Evolutionary conservation across 2,797 vertebrate species (phyloP), one percentile per base, ranked within the genome.

Genomic region (Eurystomus glaucurus): DNA sequence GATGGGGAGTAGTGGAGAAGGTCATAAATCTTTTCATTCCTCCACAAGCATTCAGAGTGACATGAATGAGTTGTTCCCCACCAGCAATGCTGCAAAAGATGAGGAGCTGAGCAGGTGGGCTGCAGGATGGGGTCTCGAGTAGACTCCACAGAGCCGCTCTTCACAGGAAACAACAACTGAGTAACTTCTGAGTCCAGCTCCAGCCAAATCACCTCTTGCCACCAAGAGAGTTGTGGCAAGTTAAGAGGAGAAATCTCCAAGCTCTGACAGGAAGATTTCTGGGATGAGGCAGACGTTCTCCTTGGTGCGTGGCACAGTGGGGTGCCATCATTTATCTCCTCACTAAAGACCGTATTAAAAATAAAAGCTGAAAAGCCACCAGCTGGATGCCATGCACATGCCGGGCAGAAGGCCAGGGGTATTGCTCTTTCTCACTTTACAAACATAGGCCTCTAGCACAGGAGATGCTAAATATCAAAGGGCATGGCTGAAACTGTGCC

Each of bases 381-480:
- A 62, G 79, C 65, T 84, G 70, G 54, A 43, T 80, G 48, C 52
- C 33, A 45, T 6, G 14, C 17, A 48, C 54, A 52, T 19, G 39
- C 54, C 76, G 78, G 71, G 83, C 86, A 85, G 62, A n/a, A 35
- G 66, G 41, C 95, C 89, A 55, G 46, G 61, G 33, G 39, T 61
- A 76, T 46, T 61, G 33, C 62, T 69, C 62, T 62, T 71, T 91
- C 82, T 91, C 75, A 50, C 62, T 83, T 96, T 82, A 83, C 93
- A 52, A 45, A 58, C 39, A 41, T 0, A 50, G 35, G 35, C 26
- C 62, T 43, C 48, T 28, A 22, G 46, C 45, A 54, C 1, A n/a
- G 41, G 84, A 64, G 85, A 75, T 45, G 50, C 37, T 77, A 69
- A 84, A 93, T 90, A 69, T 77, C 83, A 94, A 76, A 96, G 88